Evolutionary conservation across 2,797 vertebrate species (phyloP).

Genomic region (Hoplostethus atlanticus): DNA sequence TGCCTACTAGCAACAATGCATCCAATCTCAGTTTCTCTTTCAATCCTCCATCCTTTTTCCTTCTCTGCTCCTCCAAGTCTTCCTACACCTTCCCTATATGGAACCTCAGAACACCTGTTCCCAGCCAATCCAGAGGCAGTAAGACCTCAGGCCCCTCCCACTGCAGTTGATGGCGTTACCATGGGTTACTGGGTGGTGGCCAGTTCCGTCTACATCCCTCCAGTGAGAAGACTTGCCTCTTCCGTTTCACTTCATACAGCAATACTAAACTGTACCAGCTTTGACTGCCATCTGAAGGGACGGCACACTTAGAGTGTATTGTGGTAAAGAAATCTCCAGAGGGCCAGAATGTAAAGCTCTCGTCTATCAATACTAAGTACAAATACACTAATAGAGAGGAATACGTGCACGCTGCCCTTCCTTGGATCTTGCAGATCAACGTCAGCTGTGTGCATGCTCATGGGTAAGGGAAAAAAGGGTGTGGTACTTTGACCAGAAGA

Average conservation of each 20-base stretch:
- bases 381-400: background rate
- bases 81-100: slow-evolving; percentile 64
- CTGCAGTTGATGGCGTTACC: slow-evolving; percentile 80
- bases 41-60: background rate
- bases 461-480: slow-evolving; percentile 1
- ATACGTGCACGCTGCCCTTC: background rate
- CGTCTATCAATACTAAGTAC: background rate
- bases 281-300: background rate
- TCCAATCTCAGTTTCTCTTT: background rate
- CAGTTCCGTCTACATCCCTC: slow-evolving; percentile 48
- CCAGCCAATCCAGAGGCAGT: slow-evolving; percentile 75
- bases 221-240: slow-evolving; percentile 45
- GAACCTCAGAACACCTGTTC: slow-evolving; percentile 82
- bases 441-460: slow-evolving; percentile 7
- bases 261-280: slow-evolving; percentile 34
- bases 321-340: background rate
- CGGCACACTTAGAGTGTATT: background rate
- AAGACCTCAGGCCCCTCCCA: slow-evolving; percentile 71
- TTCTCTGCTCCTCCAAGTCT: slow-evolving; percentile 35
- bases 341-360: background rate
- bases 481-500: background rate
- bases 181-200: slow-evolving; percentile 84
- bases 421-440: slow-evolving; percentile 18
- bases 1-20: background rate
- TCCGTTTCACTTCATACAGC: slow-evolving; percentile 14